phyloP scores from a whole-genome alignment of 2,888 invertebrate genomes.

The Phaonia tiefii region DNA sequence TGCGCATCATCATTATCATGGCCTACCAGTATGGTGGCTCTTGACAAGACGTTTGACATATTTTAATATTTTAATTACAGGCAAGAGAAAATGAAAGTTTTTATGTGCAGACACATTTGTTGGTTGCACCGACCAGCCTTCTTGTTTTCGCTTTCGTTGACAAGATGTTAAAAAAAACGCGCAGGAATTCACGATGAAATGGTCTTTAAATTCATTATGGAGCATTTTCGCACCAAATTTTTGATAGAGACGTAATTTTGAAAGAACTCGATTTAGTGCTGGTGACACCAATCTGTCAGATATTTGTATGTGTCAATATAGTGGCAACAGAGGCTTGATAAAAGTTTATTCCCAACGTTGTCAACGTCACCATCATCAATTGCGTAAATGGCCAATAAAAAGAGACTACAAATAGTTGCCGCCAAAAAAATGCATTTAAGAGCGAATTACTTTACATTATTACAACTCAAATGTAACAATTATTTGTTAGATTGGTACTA shows the following conservation, averaged over 20 bases:
- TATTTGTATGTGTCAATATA: too few species aligned
- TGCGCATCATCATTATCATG: slow-evolving; percentile 10
- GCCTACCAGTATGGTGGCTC: slow-evolving; percentile 2
- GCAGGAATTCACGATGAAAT: slow-evolving; percentile 47
- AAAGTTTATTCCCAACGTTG: too few species aligned
- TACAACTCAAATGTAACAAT: too few species aligned
- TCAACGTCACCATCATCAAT: too few species aligned
- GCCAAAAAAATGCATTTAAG: too few species aligned
- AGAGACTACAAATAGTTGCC: too few species aligned
- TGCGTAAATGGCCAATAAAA: too few species aligned
- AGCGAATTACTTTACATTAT: too few species aligned
- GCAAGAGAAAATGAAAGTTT: slow-evolving; percentile 63
- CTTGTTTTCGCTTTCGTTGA: slow-evolving; percentile 5
- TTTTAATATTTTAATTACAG: slow-evolving; percentile 4
- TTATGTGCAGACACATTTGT: slow-evolving; percentile 1
- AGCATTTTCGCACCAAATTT: slow-evolving; percentile 61
- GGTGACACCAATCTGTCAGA: too few species aligned
- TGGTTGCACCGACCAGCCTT: background rate
- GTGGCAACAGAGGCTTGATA: too few species aligned
- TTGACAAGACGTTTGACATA: slow-evolving; percentile 55
- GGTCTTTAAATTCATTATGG: slow-evolving; percentile 55
- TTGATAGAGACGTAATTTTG: slow-evolving; percentile 61
- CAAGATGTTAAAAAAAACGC: background rate
- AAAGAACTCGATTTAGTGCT: too few species aligned
- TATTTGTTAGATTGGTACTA: too few species aligned